Evolutionary conservation across 2,113 vertebrate genomes (phyloP), one percentile per base, ranked within the genome.

Genomic region (Narcine bancroftii): DNA sequence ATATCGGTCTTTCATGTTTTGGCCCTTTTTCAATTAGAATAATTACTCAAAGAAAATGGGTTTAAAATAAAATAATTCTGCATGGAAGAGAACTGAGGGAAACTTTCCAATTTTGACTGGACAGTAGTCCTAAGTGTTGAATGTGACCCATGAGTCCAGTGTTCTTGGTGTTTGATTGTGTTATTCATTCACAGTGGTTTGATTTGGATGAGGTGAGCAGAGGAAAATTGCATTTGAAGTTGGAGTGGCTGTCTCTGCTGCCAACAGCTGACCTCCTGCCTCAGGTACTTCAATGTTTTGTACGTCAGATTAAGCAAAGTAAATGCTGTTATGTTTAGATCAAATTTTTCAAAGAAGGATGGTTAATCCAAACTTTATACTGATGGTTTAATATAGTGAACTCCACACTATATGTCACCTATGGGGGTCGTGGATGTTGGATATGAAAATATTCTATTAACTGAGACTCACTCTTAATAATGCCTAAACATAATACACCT

Each of bases 191-290:
- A 2, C 94, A 99, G 99, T 99, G 98, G 99, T 99, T 99, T 92
- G 65, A 93, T 26, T 92, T 99, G 95, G 97, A 99, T 4, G 97
- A 98, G 3, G 97, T 97, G 47, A 87, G 95, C 17, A 94, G 95
- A 71, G 99, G 99, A 93, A 99, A 98, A 94, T 94, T 99, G 13
- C 99, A 99, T 94, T 94, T 99, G 93, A 98, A 95, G 92, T 95
- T 99, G 83, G 98, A 99, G 94, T 99, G 97, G 96, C 96, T 99
- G 63, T 96, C 97, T 76, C 95, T 97, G 93, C 94, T 96, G 94
- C 92, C 97, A 63, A 95, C 95, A 0, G 95, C 97, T 2, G 96
- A 98, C 13, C 96, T 95, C 92, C 96, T 99, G 4, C 96, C 98
- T 93, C 94, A 99, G 98, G 99, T 99, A 96, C 63, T 9, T 91